Evolutionary conservation across 30 jellyfish, hydroid and myxozoan genomes (phyloP), one percentile per base, ranked within the genome.

Genomic region (Aurelia sp.): DNA sequence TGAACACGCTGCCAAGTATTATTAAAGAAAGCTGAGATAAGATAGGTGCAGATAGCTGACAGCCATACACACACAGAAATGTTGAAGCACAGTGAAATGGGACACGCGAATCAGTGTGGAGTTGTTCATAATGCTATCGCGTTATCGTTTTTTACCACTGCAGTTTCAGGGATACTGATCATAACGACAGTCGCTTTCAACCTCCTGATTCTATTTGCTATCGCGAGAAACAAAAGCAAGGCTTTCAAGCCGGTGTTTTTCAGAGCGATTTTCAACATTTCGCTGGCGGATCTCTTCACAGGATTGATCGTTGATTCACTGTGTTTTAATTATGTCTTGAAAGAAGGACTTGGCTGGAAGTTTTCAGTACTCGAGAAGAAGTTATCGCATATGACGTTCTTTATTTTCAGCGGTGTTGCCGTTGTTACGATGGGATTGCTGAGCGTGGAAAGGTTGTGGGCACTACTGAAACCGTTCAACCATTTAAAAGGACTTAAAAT

Each of bases 331-430:
- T 81, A 63, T 44, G 95, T 74, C 38, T 41, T 82, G 57, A 92
- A 92, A 64, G 98, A 92, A 75, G 98, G 92, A 10, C 86, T 86
- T 33, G 90, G 86, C 31, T 51, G 63, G 20, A 35, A 50, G 12
- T 47, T 92, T 19, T 63, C 87, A 3, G 58, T 6, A 15, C n/a
- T 89, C 12, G 98, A 92, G 59, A 85, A 59, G 82, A 72, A 72
- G 22, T 48, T 82, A n/a, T 74, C 93, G n/a, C 98, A 92, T 65
- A 13, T 92, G 85, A 67, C 96, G 18, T 76, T 92, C 35, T 92
- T 92, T 69, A 76, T 87, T 19, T 75, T 89, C 50, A 92, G 95
- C 40, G 98, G 97, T 10, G 98, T 92, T 44, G 88, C 98, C 3
- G 92, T 92, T 17, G 40, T 92, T 5, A 92, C 96, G 17, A 84